These are phyloP conservation scores for Acholoe squamosa DNA, from an alignment of 2,888 invertebrate species.

Conservation along the genomic window DNA sequence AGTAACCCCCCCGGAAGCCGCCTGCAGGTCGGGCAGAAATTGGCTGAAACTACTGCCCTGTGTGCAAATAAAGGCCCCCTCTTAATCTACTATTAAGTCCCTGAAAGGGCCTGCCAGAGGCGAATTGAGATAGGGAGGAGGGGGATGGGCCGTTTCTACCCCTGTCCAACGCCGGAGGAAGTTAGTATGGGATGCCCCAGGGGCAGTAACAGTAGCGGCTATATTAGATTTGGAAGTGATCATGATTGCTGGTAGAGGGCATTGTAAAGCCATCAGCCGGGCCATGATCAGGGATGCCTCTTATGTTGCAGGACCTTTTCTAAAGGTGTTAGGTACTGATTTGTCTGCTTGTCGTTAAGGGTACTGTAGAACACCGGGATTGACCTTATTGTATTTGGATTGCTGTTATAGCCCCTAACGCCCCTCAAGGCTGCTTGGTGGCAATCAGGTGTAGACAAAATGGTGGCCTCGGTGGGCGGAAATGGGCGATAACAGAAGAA, in stretches of 20 bases:
- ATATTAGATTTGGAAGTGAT: constrained; percentile 15
- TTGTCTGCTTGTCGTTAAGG: not conserved
- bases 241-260: not conserved
- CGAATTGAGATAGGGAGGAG: not conserved
- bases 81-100: constrained; percentile 15
- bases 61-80: constrained; percentile 24
- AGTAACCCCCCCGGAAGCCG: not conserved
- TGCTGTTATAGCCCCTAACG: constrained; percentile 29
- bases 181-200: not conserved
- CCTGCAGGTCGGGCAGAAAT: not conserved
- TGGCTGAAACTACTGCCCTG: constrained; percentile 21
- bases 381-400: not conserved
- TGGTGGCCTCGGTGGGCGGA: not conserved
- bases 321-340: not conserved
- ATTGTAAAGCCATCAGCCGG: not conserved
- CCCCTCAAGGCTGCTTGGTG: not conserved
- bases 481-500: constrained; percentile 33
- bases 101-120: not conserved
- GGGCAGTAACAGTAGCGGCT: not conserved
- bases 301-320: not conserved
- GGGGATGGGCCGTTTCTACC: not conserved
- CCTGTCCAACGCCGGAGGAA: not conserved
- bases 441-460: not conserved
- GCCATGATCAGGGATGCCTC: not conserved
- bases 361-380: not conserved